Conservation (phyloP, 2,797 vertebrate species). For the Centroberyx gerrardi region DNA sequence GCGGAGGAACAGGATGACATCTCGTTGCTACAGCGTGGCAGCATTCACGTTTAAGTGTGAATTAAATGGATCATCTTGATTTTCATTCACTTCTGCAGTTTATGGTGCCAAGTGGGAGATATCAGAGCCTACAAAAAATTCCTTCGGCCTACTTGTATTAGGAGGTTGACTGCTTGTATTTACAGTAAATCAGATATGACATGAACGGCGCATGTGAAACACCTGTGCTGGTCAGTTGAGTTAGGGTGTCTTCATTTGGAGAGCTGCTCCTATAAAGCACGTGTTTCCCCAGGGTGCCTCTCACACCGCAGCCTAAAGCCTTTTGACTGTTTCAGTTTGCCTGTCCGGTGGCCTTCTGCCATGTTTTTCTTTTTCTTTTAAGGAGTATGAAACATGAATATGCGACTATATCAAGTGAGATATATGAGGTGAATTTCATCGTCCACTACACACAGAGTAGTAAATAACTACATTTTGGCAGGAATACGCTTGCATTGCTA, state of each 20-base stretch:
- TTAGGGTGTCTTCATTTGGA: neutral
- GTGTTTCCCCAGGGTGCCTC: neutral
- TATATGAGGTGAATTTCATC: neutral
- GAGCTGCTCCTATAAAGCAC: neutral
- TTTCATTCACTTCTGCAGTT: too few species aligned
- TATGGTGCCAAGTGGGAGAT: too few species aligned
- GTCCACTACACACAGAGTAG: neutral
- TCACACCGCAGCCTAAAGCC: neutral
- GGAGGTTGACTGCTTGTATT: neutral
- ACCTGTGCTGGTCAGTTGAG: constrained; percentile 4
- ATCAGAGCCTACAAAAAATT: too few species aligned
- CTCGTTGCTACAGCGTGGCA: too few species aligned
- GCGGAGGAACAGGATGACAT: too few species aligned
- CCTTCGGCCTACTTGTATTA: too few species aligned
- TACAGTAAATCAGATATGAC: too few species aligned
- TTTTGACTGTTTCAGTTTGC: neutral
- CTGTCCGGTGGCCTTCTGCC: neutral
- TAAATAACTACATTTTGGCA: neutral
- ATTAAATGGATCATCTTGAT: too few species aligned
- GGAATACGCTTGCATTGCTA: neutral
- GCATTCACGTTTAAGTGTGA: too few species aligned
- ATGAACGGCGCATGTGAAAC: neutral
- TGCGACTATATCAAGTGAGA: neutral
- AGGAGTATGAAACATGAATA: neutral
- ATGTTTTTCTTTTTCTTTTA: neutral